phyloP scores from a whole-genome alignment of 2,888 invertebrate species.

The Drosophila atroscutellata region DNA sequence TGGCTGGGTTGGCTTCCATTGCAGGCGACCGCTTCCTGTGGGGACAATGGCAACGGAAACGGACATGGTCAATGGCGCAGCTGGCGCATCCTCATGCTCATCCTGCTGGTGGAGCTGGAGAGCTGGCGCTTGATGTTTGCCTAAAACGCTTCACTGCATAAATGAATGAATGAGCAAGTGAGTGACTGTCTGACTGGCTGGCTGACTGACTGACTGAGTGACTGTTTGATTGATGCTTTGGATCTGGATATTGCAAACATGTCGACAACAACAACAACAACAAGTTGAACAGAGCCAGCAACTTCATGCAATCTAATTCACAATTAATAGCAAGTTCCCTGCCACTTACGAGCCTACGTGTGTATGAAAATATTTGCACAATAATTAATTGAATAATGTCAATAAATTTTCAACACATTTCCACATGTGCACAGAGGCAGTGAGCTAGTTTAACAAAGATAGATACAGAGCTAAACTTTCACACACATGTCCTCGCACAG shows the following conservation, averaged over 20 bases:
- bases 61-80: conserved; percentile 62
- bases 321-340: conserved; percentile 82
- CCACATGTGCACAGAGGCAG: conserved; percentile 52
- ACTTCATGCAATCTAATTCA: conserved; percentile 82
- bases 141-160: conserved; percentile 69
- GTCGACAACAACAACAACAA: conserved; percentile 25
- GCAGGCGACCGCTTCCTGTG: conserved; percentile 56
- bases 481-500: conserved; percentile 66
- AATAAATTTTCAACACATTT: conserved; percentile 84
- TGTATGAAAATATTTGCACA: conserved; percentile 82
- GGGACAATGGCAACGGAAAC: conserved; percentile 55
- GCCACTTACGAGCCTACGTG: conserved; percentile 62
- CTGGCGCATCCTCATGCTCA: conserved; percentile 42
- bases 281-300: conserved; percentile 56
- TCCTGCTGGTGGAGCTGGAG: conserved; percentile 16
- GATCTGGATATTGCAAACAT: conserved; percentile 19
- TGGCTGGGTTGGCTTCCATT: conserved; percentile 21
- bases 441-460: conserved; percentile 46
- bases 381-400: conserved; percentile 84
- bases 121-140: conserved; percentile 51
- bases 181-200: conserved; percentile 36
- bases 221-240: conserved; percentile 34
- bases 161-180: conserved; percentile 59
- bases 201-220: conserved; percentile 31
- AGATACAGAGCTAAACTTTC: conserved; percentile 66